Conservation (phyloP, 2,113 vertebrate species). For the Dipodomys spectabilis region DNA sequence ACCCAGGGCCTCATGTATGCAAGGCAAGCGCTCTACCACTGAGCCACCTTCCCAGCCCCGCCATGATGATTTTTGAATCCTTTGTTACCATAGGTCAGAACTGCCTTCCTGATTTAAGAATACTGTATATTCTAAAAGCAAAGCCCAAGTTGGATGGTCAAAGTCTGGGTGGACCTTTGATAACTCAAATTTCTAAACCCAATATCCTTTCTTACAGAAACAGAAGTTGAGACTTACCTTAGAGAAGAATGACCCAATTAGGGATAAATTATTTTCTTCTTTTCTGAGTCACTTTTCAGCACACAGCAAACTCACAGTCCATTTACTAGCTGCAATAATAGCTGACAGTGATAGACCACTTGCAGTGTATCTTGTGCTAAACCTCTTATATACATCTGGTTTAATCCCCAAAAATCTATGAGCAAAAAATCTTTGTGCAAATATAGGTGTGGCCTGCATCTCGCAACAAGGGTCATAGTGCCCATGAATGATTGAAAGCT, state of each 20-base stretch:
- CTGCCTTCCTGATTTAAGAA: neutral
- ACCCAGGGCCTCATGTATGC: too few species aligned
- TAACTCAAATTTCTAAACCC: neutral
- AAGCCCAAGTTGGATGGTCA: neutral
- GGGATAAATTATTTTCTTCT: neutral
- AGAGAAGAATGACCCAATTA: neutral
- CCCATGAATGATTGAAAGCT: neutral
- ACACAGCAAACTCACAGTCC: neutral
- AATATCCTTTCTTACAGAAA: neutral
- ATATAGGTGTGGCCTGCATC: constrained; percentile 17
- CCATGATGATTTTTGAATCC: neutral
- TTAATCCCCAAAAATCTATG: neutral
- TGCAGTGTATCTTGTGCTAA: neutral
- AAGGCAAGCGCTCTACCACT: too few species aligned
- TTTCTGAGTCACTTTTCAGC: neutral
- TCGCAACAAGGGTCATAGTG: neutral
- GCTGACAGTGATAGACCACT: neutral
- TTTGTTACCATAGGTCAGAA: neutral
- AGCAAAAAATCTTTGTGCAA: neutral
- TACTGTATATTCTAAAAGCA: neutral
- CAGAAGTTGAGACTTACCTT: neutral
- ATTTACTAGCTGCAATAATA: neutral
- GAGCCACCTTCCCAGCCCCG: neutral
- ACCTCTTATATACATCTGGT: neutral
- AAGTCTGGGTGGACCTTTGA: neutral